A percentile compares a stretch with the other conserved stretches of the same genome.
Evolutionary conservation across 2,113 vertebrate species (phyloP).

Genomic region (Rhabdornis inornatus): DNA sequence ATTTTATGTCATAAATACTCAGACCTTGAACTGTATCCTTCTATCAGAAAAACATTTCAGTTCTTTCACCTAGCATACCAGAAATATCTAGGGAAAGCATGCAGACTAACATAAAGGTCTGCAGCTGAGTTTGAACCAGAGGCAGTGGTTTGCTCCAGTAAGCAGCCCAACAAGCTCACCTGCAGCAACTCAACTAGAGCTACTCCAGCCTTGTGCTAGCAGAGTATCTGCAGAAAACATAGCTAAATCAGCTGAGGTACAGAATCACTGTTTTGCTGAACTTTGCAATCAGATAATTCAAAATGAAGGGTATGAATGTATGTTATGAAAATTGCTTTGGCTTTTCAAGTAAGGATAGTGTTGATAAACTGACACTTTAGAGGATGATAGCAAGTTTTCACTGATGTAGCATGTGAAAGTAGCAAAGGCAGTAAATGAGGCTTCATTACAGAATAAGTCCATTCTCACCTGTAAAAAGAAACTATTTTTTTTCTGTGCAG

Average conservation of each 20-base stretch:
- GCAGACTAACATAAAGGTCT: neutral
- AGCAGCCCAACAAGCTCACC: fast-evolving
- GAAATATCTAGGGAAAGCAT: neutral
- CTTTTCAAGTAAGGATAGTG: neutral
- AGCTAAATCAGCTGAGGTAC: neutral
- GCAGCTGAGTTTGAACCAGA: neutral
- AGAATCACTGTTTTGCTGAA: neutral
- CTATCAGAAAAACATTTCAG: neutral
- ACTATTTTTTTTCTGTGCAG: neutral
- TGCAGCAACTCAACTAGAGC: neutral
- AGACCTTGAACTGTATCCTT: neutral
- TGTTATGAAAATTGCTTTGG: neutral
- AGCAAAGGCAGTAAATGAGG: neutral
- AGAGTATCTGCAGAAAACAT: neutral
- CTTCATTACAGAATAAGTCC: neutral
- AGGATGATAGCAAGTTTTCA: neutral
- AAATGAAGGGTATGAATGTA: neutral
- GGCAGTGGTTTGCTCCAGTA: neutral
- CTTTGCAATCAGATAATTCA: neutral
- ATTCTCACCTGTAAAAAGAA: neutral
- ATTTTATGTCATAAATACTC: neutral
- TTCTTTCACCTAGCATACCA: neutral
- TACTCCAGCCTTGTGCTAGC: neutral
- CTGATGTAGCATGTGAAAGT: neutral
- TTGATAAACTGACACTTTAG: neutral